These are phyloP conservation scores for Pyrochroa serraticornis DNA, from an alignment of 2,888 invertebrate species.

Conservation along the genomic window DNA sequence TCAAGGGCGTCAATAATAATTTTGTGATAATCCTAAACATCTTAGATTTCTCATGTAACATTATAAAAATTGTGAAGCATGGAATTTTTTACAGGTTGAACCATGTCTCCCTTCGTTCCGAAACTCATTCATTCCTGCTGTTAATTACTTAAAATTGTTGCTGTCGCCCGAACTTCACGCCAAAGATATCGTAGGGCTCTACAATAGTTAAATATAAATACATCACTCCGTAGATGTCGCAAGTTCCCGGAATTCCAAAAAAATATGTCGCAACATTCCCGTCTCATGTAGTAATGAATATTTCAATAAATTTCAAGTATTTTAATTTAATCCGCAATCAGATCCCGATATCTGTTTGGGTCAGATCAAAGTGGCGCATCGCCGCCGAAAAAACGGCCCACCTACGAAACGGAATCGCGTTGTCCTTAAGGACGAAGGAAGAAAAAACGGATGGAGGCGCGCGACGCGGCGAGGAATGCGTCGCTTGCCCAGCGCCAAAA, in stretches of 20 bases:
- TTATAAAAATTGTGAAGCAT: no score
- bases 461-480: conserved; percentile 54
- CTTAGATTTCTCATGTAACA: no score
- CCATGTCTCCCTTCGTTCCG: no score
- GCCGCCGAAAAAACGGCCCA: conserved; percentile 35
- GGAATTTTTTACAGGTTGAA: no score
- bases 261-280: conserved; percentile 48
- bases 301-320: conserved; percentile 55
- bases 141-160: no score
- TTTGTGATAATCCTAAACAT: no score
- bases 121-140: no score
- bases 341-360: conserved; percentile 36
- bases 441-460: conserved; percentile 47
- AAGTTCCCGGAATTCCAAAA: conserved; percentile 45
- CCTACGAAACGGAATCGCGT: conserved; percentile 16
- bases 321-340: conserved; percentile 50
- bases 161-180: no score
- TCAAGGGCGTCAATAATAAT: no score
- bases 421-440: conserved; percentile 35
- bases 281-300: conserved; percentile 55
- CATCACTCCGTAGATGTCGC: no score
- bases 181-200: no score
- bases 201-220: no score
- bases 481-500: conserved; percentile 57
- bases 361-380: conserved; percentile 39